Conservation (phyloP, 2,113 vertebrate species). For the Columbina picui region DNA sequence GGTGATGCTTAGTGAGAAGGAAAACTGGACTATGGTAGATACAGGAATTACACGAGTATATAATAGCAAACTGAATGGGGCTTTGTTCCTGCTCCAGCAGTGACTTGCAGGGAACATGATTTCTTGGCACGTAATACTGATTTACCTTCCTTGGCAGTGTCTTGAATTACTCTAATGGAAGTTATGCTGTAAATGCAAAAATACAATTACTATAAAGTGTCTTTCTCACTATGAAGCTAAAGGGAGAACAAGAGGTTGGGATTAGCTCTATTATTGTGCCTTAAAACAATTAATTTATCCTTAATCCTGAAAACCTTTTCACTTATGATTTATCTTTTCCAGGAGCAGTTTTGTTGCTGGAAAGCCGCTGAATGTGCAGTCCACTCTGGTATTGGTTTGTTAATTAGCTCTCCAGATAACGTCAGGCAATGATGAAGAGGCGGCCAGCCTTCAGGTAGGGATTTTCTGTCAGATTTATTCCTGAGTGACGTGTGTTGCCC, state of each 20-base stretch:
- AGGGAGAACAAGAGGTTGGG: not conserved
- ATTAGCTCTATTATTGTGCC: not conserved
- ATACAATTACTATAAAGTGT: not conserved
- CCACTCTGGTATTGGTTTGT: not conserved
- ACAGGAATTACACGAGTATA: no score
- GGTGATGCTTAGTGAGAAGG: not conserved
- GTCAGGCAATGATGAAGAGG: not conserved
- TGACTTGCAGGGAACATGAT: not conserved
- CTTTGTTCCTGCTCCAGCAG: not conserved
- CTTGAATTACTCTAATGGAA: not conserved
- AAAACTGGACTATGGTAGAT: not conserved
- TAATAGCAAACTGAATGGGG: not conserved
- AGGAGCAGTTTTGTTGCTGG: not conserved
- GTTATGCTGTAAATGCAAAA: not conserved
- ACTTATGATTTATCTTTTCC: not conserved
- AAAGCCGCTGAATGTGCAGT: not conserved
- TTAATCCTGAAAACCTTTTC: not conserved
- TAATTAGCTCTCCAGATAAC: not conserved
- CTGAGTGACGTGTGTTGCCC: fast-evolving
- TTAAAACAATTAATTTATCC: not conserved
- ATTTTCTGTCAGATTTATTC: not conserved
- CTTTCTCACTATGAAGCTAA: not conserved
- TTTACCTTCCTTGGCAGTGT: not conserved
- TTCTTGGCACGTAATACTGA: not conserved
- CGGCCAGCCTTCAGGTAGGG: not conserved